A percentile compares a stretch with the other conserved stretches of the same genome.
Evolutionary conservation across 2,888 invertebrate genomes (phyloP).

Genomic region (Caenorhabditis uteleia): DNA sequence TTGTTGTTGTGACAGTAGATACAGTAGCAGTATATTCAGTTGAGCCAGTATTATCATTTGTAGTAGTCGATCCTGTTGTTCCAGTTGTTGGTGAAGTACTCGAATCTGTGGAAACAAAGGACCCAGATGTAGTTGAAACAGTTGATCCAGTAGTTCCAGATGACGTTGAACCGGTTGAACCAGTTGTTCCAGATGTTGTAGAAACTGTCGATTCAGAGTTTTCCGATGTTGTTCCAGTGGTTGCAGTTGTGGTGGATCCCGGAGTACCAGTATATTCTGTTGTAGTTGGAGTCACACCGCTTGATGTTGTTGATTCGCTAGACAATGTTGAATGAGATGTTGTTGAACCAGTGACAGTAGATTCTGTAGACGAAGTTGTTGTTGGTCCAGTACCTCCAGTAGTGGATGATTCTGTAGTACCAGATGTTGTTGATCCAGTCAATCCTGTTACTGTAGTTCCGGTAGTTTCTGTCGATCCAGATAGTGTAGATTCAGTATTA

Average conservation of each 20-base stretch:
- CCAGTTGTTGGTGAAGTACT: not conserved
- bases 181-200: not conserved
- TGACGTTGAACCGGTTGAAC: not conserved
- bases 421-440: too few species aligned
- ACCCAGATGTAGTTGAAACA: not conserved
- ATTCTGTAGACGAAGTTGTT: too few species aligned
- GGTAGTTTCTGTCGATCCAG: too few species aligned
- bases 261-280: not conserved
- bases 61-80: not conserved
- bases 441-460: too few species aligned
- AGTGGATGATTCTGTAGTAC: too few species aligned
- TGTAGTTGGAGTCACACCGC: too few species aligned
- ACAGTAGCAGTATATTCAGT: not conserved
- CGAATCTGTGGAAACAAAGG: not conserved
- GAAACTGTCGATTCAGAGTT: not conserved
- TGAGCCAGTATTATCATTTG: not conserved
- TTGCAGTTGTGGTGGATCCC: not conserved
- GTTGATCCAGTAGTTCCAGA: not conserved
- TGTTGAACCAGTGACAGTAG: too few species aligned
- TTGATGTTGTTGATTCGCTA: too few species aligned
- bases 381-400: too few species aligned
- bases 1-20: conserved; percentile 4
- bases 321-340: too few species aligned
- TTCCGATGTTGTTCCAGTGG: conserved; percentile 1
- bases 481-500: too few species aligned